Conservation (phyloP, 2,888 invertebrate species). For the Melipona beecheii region DNA sequence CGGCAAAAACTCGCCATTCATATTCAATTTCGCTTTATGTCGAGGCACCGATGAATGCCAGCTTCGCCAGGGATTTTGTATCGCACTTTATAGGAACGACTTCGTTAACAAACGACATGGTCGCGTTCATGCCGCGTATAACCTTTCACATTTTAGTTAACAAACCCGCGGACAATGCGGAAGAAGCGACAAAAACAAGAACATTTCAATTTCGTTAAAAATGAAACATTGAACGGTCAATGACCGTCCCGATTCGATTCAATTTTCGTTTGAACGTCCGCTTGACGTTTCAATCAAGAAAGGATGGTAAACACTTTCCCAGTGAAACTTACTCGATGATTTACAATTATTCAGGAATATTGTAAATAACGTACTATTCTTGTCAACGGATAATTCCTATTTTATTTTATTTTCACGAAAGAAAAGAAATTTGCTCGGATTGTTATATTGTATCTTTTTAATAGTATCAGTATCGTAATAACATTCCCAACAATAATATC, state of each 20-base stretch:
- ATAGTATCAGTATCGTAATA: too few species aligned
- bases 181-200: not conserved
- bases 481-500: too few species aligned
- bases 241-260: not conserved
- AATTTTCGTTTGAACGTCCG: not conserved
- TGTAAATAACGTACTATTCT: too few species aligned
- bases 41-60: conserved; percentile 36
- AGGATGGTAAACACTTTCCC: not conserved
- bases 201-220: not conserved
- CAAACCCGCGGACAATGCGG: not conserved
- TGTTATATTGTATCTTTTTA: too few species aligned
- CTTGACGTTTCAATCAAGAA: not conserved
- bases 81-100: conserved; percentile 53
- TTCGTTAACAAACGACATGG: conserved; percentile 51
- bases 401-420: too few species aligned
- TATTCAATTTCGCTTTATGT: conserved; percentile 60
- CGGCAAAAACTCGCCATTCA: conserved; percentile 53
- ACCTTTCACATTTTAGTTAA: conserved; percentile 9
- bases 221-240: not conserved
- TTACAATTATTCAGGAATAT: too few species aligned
- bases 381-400: too few species aligned
- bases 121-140: not conserved
- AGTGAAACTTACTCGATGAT: not conserved
- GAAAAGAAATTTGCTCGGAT: too few species aligned
- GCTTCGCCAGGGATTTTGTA: conserved; percentile 40